Conservation (phyloP, 2,797 vertebrate genomes). For the Nannoperca obscura region DNA sequence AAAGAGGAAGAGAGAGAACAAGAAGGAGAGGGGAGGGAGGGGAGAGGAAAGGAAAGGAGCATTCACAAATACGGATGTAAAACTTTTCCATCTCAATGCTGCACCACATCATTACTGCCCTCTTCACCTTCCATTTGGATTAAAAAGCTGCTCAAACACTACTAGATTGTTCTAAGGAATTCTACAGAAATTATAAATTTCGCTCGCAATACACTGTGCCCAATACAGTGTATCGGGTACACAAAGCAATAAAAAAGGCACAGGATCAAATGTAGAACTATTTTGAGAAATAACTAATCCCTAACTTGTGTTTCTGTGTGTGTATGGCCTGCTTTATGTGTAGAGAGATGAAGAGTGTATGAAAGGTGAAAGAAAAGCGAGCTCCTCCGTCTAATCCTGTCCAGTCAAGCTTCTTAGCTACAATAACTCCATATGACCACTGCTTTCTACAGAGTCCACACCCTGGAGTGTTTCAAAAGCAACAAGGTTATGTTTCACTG, state of each 20-base stretch:
- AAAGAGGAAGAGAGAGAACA: constrained; percentile 63
- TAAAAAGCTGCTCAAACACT: constrained; percentile 20
- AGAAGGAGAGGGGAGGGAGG: constrained; percentile 34
- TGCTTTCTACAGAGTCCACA: constrained; percentile 31
- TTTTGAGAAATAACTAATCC: not conserved
- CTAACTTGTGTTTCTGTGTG: constrained; percentile 5
- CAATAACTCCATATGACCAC: constrained; percentile 31
- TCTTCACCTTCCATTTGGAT: constrained; percentile 20
- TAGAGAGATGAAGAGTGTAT: constrained; percentile 6
- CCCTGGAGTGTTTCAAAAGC: constrained; percentile 53
- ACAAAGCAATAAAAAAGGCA: not conserved
- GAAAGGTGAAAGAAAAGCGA: constrained; percentile 42
- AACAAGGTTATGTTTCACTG: constrained; percentile 42
- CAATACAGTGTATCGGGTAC: not conserved
- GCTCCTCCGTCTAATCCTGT: constrained; percentile 41
- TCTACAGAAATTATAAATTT: not conserved
- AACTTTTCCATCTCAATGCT: constrained; percentile 47
- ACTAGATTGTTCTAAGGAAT: not conserved
- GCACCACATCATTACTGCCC: constrained; percentile 29
- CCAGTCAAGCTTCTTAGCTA: constrained; percentile 27
- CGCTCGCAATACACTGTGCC: not conserved
- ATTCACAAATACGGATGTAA: constrained; percentile 63
- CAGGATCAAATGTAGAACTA: constrained; percentile 9
- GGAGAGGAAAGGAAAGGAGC: constrained; percentile 48
- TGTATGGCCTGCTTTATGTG: not conserved